A percentile compares a stretch with the other conserved stretches of the same genome.
These are phyloP conservation scores for Ranitomeya variabilis DNA, from an alignment of 2,113 vertebrate species.

Conservation along the genomic window DNA sequence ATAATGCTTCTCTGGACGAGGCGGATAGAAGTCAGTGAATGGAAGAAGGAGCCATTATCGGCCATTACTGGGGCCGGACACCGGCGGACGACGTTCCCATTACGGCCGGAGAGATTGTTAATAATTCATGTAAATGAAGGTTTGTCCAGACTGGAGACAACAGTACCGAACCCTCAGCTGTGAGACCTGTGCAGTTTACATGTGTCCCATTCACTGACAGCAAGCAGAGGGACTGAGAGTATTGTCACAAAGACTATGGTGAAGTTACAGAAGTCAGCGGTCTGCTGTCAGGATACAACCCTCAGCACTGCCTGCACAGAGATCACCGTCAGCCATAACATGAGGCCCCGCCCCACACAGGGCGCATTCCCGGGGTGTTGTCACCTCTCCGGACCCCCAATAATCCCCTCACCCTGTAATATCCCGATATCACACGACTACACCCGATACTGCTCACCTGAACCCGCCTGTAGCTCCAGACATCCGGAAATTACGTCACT, in stretches of 20 bases:
- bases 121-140: background rate
- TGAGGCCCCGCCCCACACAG: conserved; percentile 3
- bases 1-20: no score
- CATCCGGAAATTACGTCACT: conserved; percentile 42
- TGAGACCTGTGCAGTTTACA: background rate
- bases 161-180: background rate
- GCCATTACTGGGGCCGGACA: background rate
- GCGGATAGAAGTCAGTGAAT: no score
- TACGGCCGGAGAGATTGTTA: background rate
- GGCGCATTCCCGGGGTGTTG: background rate
- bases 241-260: background rate
- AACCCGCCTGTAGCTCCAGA: background rate
- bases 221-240: background rate
- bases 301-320: no score
- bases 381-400: background rate
- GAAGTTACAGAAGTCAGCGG: background rate
- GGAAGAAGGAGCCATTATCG: background rate
- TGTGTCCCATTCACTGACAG: background rate
- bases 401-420: background rate
- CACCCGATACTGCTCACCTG: conserved; percentile 9
- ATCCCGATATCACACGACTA: background rate
- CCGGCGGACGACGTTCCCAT: no score
- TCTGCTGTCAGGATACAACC: no score
- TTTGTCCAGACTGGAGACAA: background rate
- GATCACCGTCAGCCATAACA: background rate